Evolutionary conservation across 2,797 vertebrate species (phyloP), one percentile per base, ranked within the genome.

Genomic region (Gymnoscopelus braueri): DNA sequence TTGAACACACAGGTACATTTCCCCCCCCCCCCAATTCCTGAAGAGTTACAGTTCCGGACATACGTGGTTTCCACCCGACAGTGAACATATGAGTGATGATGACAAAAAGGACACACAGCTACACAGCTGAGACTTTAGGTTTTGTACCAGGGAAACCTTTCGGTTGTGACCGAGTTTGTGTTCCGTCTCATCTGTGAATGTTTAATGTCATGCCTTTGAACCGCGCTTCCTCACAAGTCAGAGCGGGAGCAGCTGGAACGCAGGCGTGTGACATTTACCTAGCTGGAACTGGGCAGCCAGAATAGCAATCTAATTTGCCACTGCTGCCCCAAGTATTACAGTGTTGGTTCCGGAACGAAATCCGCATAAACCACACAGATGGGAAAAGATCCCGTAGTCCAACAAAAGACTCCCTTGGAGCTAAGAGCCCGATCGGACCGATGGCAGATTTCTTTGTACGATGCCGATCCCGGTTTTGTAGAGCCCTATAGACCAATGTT

Each of bases 161-260:
- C 47, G 64, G 39, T 29, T 47, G 29, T 71, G 68, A 67, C 68
- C 68, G 32, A 67, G 47, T 76, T 71, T 52, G 26, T 8, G 19
- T 39, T 50, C 4, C 4, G 59, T 50, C 14, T n/a, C 4, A 44
- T 35, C 51, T 11, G n/a, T 71, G 55, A 75, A 74, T 71, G 64
- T 53, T 65, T 58, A 56, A 53, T 52, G 63, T 63, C 39, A 23
- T 60, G 35, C 58, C 60, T 60, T 53, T 52, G 69, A 29, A 26
- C 50, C 47, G 56, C 13, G 13, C 54, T 48, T 15, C 12, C 51
- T 3, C 12, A 61, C 48, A 29, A 50, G 57, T 14, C 35, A 13
- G 48, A 50, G 52, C 54, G n/a, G 9, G 62, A 29, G 10, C 23
- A 60, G 55, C 11, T 19, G n/a, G 1, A 24, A 67, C n/a, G 15